phyloP scores from a whole-genome alignment of 2,797 vertebrate species.

The Acanthurus tractus region DNA sequence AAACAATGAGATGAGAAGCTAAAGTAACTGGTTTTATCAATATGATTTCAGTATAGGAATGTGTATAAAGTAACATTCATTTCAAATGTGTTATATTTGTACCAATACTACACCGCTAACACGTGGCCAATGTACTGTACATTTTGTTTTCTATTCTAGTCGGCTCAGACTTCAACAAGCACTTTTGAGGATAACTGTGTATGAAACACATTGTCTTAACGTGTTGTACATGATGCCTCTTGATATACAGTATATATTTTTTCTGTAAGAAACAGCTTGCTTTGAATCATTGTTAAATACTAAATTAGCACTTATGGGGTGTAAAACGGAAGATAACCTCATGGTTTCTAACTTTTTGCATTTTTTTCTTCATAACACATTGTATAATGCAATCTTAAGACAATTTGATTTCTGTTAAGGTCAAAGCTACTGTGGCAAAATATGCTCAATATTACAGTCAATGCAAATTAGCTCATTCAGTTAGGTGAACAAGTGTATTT shows the following conservation, averaged over 20 bases:
- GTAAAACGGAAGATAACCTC: constrained; percentile 58
- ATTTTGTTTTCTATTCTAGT: constrained; percentile 77
- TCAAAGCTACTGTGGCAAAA: constrained; percentile 62
- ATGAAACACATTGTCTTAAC: constrained; percentile 77
- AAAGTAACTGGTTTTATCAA: constrained; percentile 62
- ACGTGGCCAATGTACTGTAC: constrained; percentile 81
- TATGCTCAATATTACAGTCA: constrained; percentile 57
- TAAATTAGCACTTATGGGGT: constrained; percentile 72
- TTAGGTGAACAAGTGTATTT: constrained; percentile 73
- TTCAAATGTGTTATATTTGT: constrained; percentile 80
- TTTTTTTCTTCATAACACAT: constrained; percentile 52
- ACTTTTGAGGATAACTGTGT: constrained; percentile 77
- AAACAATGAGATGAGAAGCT: constrained; percentile 60
- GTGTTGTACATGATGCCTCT: constrained; percentile 73
- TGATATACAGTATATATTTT: constrained; percentile 73
- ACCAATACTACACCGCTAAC: constrained; percentile 76
- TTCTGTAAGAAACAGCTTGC: constrained; percentile 71
- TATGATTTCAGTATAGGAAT: constrained; percentile 69
- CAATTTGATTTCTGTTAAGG: constrained; percentile 58
- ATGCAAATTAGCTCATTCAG: constrained; percentile 64
- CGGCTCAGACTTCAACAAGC: constrained; percentile 79
- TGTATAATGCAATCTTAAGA: constrained; percentile 63
- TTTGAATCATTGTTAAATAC: constrained; percentile 65
- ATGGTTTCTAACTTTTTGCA: constrained; percentile 60
- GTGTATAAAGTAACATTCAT: constrained; percentile 67